Conservation (phyloP, 2,888 invertebrate genomes). For the Pecten maximus region DNA sequence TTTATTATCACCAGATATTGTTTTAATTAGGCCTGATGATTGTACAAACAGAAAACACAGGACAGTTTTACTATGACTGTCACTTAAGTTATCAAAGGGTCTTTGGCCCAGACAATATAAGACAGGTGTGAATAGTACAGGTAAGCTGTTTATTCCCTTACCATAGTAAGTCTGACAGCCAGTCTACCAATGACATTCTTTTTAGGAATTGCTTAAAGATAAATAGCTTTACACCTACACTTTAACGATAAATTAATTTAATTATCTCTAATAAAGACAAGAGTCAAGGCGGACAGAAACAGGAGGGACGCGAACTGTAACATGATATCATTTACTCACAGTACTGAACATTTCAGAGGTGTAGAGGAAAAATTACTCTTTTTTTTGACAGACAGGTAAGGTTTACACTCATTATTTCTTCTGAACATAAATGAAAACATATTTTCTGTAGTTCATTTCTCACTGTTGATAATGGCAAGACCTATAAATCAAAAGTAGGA, state of each 20-base stretch:
- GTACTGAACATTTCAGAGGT: not conserved
- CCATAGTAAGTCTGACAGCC: no score
- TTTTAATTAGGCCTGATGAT: no score
- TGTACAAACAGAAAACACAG: no score
- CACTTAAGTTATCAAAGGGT: no score
- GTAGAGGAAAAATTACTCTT: not conserved
- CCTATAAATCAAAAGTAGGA: not conserved
- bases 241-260: not conserved
- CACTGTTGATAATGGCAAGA: not conserved
- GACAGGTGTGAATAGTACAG: no score
- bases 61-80: no score
- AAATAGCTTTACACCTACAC: not conserved
- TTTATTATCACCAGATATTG: no score
- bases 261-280: not conserved
- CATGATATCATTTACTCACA: not conserved
- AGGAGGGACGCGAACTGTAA: not conserved
- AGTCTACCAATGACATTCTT: no score
- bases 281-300: not conserved
- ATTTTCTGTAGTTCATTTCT: slow-evolving; percentile 1
- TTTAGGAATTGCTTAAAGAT: not conserved
- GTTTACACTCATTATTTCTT: not conserved
- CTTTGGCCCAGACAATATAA: no score
- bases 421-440: not conserved
- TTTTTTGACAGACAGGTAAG: slow-evolving; percentile 14
- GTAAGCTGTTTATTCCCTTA: no score